Evolutionary conservation across 2,113 vertebrate genomes (phyloP), one percentile per base, ranked within the genome.

Genomic region (Elephas maximus): DNA sequence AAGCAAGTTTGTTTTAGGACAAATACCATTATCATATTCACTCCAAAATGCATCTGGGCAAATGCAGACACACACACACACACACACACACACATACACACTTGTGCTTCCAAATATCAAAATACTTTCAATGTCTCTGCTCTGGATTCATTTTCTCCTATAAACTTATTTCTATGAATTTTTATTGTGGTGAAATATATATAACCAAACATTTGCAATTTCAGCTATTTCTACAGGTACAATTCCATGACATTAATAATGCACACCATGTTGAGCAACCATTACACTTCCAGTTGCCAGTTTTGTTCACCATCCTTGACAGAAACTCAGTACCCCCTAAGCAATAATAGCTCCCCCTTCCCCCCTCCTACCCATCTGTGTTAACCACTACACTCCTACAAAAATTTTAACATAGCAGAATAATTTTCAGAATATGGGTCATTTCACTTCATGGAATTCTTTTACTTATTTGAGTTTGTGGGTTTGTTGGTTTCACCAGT

Each of bases 401-500:
- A 77, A 74, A 44, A 78, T 21, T 57, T 65, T 71, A 79, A 78
- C 41, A 37, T 6, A 51, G 71, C 89, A 24, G 41, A 82, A 45
- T 88, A n/a, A 18, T 77, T 91, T 93, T 93, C 69, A 73, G 37
- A n/a, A 76, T n/a, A 9, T 2, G 0, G 7, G 28, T 92, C 6
- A 1, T n/a, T 77, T 93, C 51, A 57, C 11, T 76, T 76, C 23
- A 1, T 20, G 26, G 51, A 86, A 63, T 92, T 71, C 8, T 84
- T 81, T 89, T 63, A 57, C 45, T 81, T 94, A 63, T 60, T 93
- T 88, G 30, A 91, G 30, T 85, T 85, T 80, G 63, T 37, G 28
- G 9, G 10, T 65, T 93, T 78, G 37, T 79, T 65, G 93, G 65
- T 88, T 77, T 95, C 90, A 82, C 51, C 89, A 37, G 84, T 20